phyloP scores from a whole-genome alignment of 2,888 invertebrate genomes.

The Hartigia nigra region DNA sequence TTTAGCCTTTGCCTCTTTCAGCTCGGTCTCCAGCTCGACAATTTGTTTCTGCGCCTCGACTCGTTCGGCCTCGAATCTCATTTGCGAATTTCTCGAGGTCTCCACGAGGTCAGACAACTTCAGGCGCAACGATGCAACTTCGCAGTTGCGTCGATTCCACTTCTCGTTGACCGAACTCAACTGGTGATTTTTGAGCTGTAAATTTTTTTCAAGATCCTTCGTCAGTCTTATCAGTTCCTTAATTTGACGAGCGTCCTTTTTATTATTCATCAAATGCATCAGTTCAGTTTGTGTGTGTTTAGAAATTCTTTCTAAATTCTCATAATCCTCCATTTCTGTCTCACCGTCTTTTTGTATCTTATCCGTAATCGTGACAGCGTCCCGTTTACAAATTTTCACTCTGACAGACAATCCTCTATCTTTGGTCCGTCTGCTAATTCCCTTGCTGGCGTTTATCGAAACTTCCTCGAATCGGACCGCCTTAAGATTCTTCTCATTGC shows the following conservation, averaged over 20 bases:
- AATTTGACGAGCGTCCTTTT: not conserved
- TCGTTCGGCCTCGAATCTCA: not conserved
- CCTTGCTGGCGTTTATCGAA: not conserved
- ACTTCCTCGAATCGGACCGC: not conserved
- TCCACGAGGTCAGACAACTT: not conserved
- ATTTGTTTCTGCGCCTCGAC: not conserved
- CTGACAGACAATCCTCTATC: not conserved
- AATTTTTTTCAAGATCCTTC: not conserved
- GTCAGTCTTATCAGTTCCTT: not conserved
- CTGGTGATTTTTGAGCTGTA: not conserved
- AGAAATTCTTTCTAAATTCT: not conserved
- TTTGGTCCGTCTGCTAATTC: not conserved
- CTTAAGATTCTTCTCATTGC: not conserved
- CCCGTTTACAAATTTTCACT: not conserved
- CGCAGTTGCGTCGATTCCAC: not conserved
- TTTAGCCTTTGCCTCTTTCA: not conserved
- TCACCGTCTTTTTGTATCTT: not conserved
- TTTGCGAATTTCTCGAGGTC: not conserved
- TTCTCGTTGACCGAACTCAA: not conserved
- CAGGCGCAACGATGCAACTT: not conserved
- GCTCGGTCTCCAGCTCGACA: not conserved
- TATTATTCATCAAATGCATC: no score
- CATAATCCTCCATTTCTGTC: not conserved
- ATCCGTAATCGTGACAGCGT: not conserved
- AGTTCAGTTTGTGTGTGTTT: not conserved